Base-by-base conservation (phyloP, 2,888 invertebrate species). In the Vanessa cardui region DNA sequence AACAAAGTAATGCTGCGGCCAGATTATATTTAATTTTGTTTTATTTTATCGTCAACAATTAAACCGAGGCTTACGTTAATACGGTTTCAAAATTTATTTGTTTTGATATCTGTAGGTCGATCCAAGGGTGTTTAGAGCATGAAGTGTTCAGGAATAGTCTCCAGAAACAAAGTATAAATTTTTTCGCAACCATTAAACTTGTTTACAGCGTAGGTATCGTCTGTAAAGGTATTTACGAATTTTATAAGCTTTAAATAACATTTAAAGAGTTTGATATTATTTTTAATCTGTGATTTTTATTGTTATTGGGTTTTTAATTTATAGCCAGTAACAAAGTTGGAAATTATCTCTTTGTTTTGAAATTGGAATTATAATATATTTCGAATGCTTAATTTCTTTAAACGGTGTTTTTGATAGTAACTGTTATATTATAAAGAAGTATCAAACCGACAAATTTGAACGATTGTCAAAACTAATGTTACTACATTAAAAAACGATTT, bases 101-200 rank as follows among this genome's bases (percentile, higher is more conserved):
- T 74, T 73, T 71, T 72, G 58, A 62, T 62, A 52, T 45, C 45
- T 49, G 56, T 65, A 72, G 77, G 76, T 72, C 74, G 70, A 59
- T 9, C 58, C 72, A 76, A 77, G 76, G 75, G 75, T 76, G 73
- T 70, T 72, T 58, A 59, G 60, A 65, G 47, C 62, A 59, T 61
- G 39, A 63, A 49, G 66, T 54, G 49, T 39, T 49, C 64, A 21
- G 47, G 39, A 59, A 71, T 62, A 69, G 45, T 63, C 39, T 62
- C 46, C 54, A 58, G 58, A 50, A 47, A 64, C 58, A 61, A 69
- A 64, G 18, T 62, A 21, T 39, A 58, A 20, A 66, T 66, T 63
- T 60, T 63, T 60, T 65, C 39, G 39, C 26, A 15, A 21, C 26
- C 46, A 52, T 47, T 52, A 54, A 66, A 44, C 39, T 26, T 64